Evolutionary conservation across 2,113 vertebrate species (phyloP).

Genomic region (Alouatta palliata): DNA sequence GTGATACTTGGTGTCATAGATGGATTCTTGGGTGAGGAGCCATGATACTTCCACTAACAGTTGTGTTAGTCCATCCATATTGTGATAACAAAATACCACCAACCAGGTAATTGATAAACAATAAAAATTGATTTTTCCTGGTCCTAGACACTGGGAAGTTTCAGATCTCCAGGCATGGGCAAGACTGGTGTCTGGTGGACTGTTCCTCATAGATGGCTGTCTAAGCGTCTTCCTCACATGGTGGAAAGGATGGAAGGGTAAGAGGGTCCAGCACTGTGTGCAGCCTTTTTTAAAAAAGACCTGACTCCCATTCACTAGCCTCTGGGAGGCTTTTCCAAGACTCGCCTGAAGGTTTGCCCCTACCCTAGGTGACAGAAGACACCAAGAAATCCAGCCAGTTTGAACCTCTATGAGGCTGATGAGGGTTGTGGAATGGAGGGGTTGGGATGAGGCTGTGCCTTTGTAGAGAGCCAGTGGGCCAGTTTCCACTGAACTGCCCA

Average conservation of each 20-base stretch:
- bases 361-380: background rate
- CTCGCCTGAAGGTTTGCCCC: background rate
- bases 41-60: rapidly evolving
- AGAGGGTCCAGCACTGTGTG: background rate
- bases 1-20: rapidly evolving
- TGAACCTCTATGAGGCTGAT: background rate
- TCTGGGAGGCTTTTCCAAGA: background rate
- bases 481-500: background rate
- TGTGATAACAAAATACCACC: background rate
- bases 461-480: background rate
- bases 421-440: background rate
- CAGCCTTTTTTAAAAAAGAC: background rate
- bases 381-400: background rate
- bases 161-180: background rate
- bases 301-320: background rate
- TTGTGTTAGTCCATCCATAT: background rate
- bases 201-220: rapidly evolving
- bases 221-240: background rate
- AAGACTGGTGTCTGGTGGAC: background rate
- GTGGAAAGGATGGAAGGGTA: background rate
- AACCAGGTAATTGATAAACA: background rate
- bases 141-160: background rate
- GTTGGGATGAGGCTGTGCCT: rapidly evolving
- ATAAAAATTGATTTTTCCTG: background rate
- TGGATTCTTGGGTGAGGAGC: background rate